These are phyloP conservation scores for Chloropsis hardwickii DNA, from an alignment of 2,113 vertebrate genomes.

Conservation along the genomic window DNA sequence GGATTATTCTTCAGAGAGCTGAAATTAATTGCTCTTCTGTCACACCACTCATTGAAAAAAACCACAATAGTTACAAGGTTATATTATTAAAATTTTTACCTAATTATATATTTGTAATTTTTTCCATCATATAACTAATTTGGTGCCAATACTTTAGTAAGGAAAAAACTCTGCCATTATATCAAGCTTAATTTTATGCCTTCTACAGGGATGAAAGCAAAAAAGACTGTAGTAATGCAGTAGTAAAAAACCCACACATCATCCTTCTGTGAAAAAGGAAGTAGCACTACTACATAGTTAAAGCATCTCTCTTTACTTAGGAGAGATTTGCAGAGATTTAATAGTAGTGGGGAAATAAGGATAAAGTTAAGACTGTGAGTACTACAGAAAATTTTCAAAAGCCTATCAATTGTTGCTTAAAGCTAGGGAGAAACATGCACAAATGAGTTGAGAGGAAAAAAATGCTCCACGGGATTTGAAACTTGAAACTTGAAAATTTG, in stretches of 20 bases:
- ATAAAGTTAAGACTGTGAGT: neutral
- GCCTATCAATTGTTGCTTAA: neutral
- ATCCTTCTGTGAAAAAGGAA: neutral
- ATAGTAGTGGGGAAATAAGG: neutral
- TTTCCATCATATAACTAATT: neutral
- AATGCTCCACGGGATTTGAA: too few species aligned
- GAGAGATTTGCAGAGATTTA: neutral
- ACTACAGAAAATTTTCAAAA: neutral
- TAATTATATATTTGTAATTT: neutral
- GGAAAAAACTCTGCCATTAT: neutral
- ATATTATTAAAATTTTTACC: neutral
- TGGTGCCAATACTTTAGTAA: neutral
- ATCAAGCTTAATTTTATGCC: neutral
- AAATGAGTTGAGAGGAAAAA: neutral
- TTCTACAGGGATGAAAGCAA: neutral
- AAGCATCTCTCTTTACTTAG: neutral
- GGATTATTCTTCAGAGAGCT: neutral
- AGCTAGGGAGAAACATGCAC: neutral
- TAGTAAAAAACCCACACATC: neutral
- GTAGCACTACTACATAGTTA: neutral
- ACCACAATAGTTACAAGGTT: neutral
- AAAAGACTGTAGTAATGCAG: neutral
- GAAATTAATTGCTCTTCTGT: neutral
- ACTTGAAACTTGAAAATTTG: neutral
- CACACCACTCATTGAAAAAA: neutral